Base-by-base conservation (phyloP, 2,113 vertebrate species). In the Silurus asotus region DNA sequence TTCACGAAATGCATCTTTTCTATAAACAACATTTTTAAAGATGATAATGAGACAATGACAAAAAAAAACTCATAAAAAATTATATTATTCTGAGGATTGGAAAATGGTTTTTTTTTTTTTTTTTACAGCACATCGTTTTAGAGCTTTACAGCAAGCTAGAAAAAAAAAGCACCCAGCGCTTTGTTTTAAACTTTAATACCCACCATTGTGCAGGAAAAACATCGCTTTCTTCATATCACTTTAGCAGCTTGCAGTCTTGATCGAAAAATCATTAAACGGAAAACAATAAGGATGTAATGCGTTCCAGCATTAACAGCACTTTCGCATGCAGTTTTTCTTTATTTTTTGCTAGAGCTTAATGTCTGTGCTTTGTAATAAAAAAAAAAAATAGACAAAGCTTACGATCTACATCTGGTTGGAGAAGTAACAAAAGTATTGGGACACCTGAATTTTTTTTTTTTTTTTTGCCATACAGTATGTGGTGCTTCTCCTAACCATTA, bases 241-340 rank as follows among this genome's bases (percentile, higher is more conserved):
- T 80, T 80, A 61, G 28, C 25, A 48, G 20, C 28, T 48, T 9
- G 37, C 9, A 61, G 48, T 80, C 77, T 61, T 80, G 77, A 80
- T 80, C 77, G 61, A 37, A 23, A 61, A 61, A 80, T 80, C 56
- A 80, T 80, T 80, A 80, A 61, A 48, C 56, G 13, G 56, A 80
- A 59, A 80, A 61, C 56, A 80, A 80, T 80, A 80, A 61, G 77
- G 23, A 48, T 45, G 56, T 19, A 61, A 80, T 80, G 37, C 77
- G 45, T 19, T 56, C 48, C 4, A 15, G 28, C 77, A 45, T 19
- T 19, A 58, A 28, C 15, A 3, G 28, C 77, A 61, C 28, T 59
- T 80, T 56, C 56, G 48, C 59, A 80, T 80, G 28, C 28, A 8
- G 28, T 61, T 80, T 80, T 37, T 37, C 37, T 37, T 37, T 37